Base-by-base conservation (phyloP, 2,888 invertebrate genomes). In the Tetropium fuscum region DNA sequence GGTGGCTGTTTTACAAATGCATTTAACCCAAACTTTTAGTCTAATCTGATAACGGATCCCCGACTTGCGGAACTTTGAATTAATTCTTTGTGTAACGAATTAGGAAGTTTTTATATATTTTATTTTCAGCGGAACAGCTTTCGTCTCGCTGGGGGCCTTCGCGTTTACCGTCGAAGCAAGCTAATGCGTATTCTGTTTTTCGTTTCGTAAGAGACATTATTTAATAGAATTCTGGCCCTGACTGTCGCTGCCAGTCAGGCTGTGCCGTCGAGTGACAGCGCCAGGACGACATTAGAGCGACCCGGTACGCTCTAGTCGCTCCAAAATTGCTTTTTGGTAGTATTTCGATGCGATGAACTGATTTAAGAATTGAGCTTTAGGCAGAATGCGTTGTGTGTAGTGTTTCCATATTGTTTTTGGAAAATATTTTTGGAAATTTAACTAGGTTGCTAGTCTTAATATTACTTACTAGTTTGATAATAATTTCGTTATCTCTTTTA, bases 191-290 rank as follows among this genome's bases (percentile, higher is more conserved):
- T 65, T 40, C 38, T 47, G 55, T 53, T 62, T 64, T 64, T 43
- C 61, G 63, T 63, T 65, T 56, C 59, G 49, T 58, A 56, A 59
- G 63, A 56, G 66, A 65, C 69, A 63, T 69, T 68, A 65, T 71
- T 71, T 70, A 71, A 71, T 71, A 66, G 66, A 63, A 68, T 60
- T 63, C 70, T 72, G 72, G 44, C 43, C 49, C 64, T 69, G 72
- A 69, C 72, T 68, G 70, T 64, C 60, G 66, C 58, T 60, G 63
- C 58, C 57, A 49, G 49, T 44, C 45, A 47, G 36, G 51, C 44
- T 43, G 51, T 58, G 58, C 58, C 25, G 63, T 60, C 58, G 64
- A 66, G 58, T 66, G 70, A 68, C 70, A 70, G 68, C 67, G 64
- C 58, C 62, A 66, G 63, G 41, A 45, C 60, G 64, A 59, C 61